Conservation (phyloP, 2,797 vertebrate species). For the Malurus splendens region DNA sequence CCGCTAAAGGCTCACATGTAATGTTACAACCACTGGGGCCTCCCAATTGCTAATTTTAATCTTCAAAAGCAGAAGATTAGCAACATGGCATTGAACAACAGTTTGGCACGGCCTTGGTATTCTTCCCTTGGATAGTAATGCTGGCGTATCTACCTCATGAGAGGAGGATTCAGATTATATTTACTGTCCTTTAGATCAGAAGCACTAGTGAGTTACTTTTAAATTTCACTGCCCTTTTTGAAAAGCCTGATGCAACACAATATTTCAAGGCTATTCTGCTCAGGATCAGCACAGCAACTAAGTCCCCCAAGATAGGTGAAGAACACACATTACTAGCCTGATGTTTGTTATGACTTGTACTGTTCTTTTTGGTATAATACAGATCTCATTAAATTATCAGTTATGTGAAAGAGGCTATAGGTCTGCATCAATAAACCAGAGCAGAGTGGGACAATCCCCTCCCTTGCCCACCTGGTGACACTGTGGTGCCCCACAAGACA, state of each 20-base stretch:
- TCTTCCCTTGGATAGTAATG: neutral
- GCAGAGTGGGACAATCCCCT: accelerated
- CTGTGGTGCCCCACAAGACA: neutral
- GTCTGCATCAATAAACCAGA: neutral
- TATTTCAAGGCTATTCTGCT: neutral
- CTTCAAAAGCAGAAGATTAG: neutral
- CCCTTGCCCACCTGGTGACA: accelerated
- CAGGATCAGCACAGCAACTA: neutral
- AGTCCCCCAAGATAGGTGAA: neutral
- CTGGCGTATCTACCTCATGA: neutral
- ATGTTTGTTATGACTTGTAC: accelerated
- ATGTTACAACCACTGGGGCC: neutral
- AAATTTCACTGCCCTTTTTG: neutral
- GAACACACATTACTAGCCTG: neutral
- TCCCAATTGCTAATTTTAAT: neutral
- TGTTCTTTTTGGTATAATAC: neutral
- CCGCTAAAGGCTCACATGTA: neutral
- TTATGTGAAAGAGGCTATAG: neutral
- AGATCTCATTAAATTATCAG: neutral
- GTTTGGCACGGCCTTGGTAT: neutral
- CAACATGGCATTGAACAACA: neutral
- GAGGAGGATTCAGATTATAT: neutral
- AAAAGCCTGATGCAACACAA: neutral
- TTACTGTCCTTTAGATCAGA: neutral
- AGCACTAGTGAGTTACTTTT: neutral